Percentiles rank a stretch among this genome's conserved stretches.
Evolutionary conservation across 2,113 vertebrate genomes (phyloP).

Genomic region (Crotalus viridis): DNA sequence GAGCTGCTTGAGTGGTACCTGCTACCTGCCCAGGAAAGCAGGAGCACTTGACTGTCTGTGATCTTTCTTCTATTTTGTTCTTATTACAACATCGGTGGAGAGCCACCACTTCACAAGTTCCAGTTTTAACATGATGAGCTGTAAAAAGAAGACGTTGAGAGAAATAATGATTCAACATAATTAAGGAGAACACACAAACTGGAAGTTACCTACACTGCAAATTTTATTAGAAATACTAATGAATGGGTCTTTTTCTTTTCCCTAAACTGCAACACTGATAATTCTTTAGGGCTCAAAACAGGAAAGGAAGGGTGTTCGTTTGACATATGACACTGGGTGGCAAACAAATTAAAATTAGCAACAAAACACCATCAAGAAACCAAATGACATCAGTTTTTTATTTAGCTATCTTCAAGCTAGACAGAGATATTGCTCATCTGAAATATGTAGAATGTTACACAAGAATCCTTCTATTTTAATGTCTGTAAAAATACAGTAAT

Average conservation of each 20-base stretch:
- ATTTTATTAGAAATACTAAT: not conserved
- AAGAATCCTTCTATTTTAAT: not conserved
- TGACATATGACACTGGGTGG: not conserved
- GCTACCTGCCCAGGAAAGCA: slow-evolving; percentile 98
- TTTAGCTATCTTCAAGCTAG: not conserved
- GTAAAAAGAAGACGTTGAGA: slow-evolving; percentile 62
- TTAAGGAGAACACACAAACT: slow-evolving; percentile 47
- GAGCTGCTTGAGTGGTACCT: slow-evolving; percentile 91
- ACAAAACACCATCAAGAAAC: not conserved
- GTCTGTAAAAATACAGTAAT: not conserved
- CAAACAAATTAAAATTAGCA: not conserved
- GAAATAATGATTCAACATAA: slow-evolving; percentile 19
- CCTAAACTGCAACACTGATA: not conserved
- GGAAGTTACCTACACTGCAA: no score
- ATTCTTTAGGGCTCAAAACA: not conserved
- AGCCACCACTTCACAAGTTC: slow-evolving; percentile 97
- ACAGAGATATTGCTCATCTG: not conserved
- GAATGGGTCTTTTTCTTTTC: not conserved
- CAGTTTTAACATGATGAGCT: slow-evolving; percentile 89
- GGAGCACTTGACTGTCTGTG: slow-evolving; percentile 98
- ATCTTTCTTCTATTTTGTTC: slow-evolving; percentile 98
- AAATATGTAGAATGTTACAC: not conserved
- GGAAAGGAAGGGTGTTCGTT: not conserved
- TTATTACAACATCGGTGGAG: slow-evolving; percentile 98
- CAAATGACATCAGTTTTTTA: not conserved